Base-by-base conservation (phyloP, 2,797 vertebrate genomes). In the Oophaga sylvatica region DNA sequence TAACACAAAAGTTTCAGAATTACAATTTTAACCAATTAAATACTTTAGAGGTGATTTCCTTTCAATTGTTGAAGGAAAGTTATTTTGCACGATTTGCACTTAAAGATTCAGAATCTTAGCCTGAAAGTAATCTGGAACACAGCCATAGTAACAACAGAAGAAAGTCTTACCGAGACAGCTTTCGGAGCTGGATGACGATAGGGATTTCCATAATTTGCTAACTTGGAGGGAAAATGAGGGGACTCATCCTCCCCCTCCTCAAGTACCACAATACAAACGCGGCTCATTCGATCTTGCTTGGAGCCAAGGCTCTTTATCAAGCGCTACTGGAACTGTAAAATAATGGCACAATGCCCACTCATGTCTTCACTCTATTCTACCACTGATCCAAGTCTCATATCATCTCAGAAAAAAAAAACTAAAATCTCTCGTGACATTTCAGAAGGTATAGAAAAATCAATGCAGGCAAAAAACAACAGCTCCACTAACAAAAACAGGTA, bases 211-310 rank as follows among this genome's bases (percentile, higher is more conserved):
- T 93, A 95, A 93, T 93, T 26, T 26, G 45, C 91, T 88, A 94
- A 92, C 88, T 94, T 96, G 93, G 96, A 95, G 95, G 92, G 91
- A 93, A 96, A 96, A 87, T 94, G 93, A 92, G 96, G 96, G 92
- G 95, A 94, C 90, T 99, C 98, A 94, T 99, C 98, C 94, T 99
- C 98, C 93, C 96, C 97, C 96, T 99, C 98, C 96, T 99, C 97
- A 95, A 99, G 95, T 95, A 99, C 98, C 95, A 99, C 98, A 93
- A 99, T 99, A 95, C 98, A 99, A 93, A 99, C 98, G 91, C 98
- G 97, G 95, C 98, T 99, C 94, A 97, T 98, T 94, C 96, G 96
- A 95, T 96, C 96, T 75, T 93, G 96, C 92, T 93, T 92, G 89
- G 91, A 87, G 70, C 90, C 90, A 93, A 90, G 89, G 80, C 89